Evolutionary conservation across 2,113 vertebrate species (phyloP).

Genomic region (Fukomys damarensis): DNA sequence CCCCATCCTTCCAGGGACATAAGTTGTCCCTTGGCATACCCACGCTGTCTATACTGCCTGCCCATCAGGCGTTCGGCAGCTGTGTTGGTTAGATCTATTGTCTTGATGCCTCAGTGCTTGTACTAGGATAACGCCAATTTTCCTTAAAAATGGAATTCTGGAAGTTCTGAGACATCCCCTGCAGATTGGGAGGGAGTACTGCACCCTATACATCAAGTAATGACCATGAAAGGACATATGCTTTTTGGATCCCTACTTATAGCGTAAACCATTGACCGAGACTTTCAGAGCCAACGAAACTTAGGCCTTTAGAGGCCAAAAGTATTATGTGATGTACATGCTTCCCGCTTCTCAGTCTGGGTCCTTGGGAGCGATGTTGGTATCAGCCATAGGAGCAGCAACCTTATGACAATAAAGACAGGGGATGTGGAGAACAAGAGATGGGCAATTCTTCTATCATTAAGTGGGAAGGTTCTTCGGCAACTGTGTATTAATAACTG

Average conservation of each 20-base stretch:
- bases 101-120: background rate
- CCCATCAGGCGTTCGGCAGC: background rate
- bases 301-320: conserved; percentile 6
- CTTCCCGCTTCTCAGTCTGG: background rate
- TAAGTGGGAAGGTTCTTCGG: background rate
- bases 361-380: background rate
- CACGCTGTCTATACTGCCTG: background rate
- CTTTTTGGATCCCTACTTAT: background rate
- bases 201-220: background rate
- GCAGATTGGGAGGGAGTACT: background rate
- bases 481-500: background rate
- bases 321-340: background rate
- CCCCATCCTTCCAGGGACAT: background rate
- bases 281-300: background rate
- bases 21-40: background rate
- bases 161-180: background rate
- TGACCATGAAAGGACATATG: background rate
- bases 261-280: background rate
- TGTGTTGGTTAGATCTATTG: background rate
- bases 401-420: background rate
- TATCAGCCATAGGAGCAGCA: background rate
- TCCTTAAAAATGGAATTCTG: background rate
- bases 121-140: background rate
- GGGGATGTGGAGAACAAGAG: background rate
- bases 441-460: background rate